Percentiles rank a stretch among this genome's conserved stretches.
Conservation (phyloP, 2,888 invertebrate species). For the Romanomermis culicivorax region DNA sequence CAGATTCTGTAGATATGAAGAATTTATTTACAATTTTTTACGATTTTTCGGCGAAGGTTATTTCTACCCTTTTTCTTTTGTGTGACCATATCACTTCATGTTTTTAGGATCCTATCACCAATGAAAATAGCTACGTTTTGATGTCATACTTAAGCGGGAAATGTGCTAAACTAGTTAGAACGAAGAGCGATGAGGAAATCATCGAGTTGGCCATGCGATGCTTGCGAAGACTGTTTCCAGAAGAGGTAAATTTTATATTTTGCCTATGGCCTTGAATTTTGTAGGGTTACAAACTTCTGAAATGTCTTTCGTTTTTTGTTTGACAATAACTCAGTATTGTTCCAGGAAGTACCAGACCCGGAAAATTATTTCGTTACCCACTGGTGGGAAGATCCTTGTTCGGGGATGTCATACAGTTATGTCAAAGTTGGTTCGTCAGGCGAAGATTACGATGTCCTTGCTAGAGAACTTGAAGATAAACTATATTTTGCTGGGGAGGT, state of each 20-base stretch:
- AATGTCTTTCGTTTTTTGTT: conserved; percentile 1
- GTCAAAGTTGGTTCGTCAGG: conserved; percentile 30
- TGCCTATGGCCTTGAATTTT: not conserved
- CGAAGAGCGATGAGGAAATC: conserved; percentile 29
- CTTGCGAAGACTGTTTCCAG: conserved; percentile 30
- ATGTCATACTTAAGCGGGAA: conserved; percentile 33
- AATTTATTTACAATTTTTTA: conserved; percentile 34
- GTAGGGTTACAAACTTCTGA: conserved; percentile 1
- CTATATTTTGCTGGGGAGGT: conserved; percentile 36
- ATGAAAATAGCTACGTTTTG: conserved; percentile 19
- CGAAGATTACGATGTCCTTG: conserved; percentile 30
- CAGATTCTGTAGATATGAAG: conserved; percentile 20
- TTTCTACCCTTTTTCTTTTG: not conserved
- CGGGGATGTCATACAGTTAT: conserved; percentile 33
- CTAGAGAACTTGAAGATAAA: conserved; percentile 28
- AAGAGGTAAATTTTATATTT: conserved; percentile 22
- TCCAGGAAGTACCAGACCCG: conserved; percentile 30
- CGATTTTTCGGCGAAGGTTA: conserved; percentile 29
- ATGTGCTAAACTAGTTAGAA: conserved; percentile 27
- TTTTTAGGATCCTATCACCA: not conserved
- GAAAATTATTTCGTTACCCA: conserved; percentile 30
- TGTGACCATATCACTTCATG: not conserved
- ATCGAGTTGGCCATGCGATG: conserved; percentile 28
- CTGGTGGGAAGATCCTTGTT: conserved; percentile 30
- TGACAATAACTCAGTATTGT: conserved; percentile 6